Evolutionary conservation across 2,888 invertebrate species (phyloP).

Genomic region (Aleiodes alternator): DNA sequence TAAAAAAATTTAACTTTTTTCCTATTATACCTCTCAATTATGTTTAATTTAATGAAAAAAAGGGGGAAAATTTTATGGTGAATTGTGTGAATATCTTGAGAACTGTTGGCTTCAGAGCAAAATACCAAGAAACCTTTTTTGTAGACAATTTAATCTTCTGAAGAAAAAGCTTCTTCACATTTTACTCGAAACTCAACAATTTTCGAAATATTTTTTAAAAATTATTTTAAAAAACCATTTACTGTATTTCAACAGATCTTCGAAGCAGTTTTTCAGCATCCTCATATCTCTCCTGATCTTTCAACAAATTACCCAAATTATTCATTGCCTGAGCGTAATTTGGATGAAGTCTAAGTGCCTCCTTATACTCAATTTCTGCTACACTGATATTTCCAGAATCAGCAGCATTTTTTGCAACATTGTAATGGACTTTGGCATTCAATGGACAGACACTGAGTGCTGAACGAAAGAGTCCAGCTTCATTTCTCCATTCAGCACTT

Average conservation of each 20-base stretch:
- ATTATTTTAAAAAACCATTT: slow-evolving; percentile 61
- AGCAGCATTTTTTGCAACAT: slow-evolving; percentile 91
- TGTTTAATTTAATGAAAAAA: too few species aligned
- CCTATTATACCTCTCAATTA: too few species aligned
- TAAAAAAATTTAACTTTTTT: too few species aligned
- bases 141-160: too few species aligned
- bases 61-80: too few species aligned
- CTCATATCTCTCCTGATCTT: slow-evolving; percentile 81
- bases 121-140: not conserved
- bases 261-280: slow-evolving; percentile 86
- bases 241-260: slow-evolving; percentile 85
- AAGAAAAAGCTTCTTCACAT: not conserved
- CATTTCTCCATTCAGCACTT: slow-evolving; percentile 88
- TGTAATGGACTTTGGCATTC: slow-evolving; percentile 96
- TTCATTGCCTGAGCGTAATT: slow-evolving; percentile 95
- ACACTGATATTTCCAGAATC: slow-evolving; percentile 82
- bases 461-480: slow-evolving; percentile 86
- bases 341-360: slow-evolving; percentile 87
- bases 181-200: not conserved
- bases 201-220: not conserved
- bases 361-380: slow-evolving; percentile 87
- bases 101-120: too few species aligned
- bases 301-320: slow-evolving; percentile 91
- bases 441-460: slow-evolving; percentile 92
- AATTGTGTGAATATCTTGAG: not conserved